These are phyloP conservation scores for Calephelis nemesis DNA, from an alignment of 1,140 invertebrate genomes.

Conservation along the genomic window DNA sequence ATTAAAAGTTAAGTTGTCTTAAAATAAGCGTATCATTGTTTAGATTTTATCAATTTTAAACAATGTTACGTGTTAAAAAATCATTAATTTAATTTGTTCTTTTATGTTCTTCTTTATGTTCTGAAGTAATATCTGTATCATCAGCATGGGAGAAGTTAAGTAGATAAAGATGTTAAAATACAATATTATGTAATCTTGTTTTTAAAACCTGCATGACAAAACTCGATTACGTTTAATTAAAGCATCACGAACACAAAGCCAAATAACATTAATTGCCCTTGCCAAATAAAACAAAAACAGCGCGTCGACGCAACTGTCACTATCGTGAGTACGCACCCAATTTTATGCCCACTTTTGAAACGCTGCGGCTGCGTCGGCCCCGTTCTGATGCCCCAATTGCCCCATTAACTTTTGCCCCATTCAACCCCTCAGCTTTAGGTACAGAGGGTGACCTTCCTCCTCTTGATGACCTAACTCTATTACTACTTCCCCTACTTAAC, in stretches of 20 bases:
- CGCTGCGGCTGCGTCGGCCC: conserved; percentile 70
- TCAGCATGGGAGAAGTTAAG: background rate
- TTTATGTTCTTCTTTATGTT: background rate
- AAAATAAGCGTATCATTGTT: no score
- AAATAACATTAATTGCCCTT: conserved; percentile 3
- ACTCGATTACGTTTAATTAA: background rate
- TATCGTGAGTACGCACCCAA: conserved; percentile 72
- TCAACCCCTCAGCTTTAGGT: conserved; percentile 59
- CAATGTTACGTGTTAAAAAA: no score
- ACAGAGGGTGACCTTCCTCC: conserved; percentile 68
- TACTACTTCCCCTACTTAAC: conserved; percentile 74
- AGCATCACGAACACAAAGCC: conserved; percentile 11
- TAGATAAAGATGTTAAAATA: no score
- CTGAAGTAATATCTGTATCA: no score
- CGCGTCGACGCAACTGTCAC: conserved; percentile 75
- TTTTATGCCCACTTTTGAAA: conserved; percentile 76
- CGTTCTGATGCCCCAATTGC: conserved; percentile 53
- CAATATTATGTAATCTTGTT: no score
- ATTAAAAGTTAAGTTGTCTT: no score
- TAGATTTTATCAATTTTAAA: no score
- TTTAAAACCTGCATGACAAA: background rate
- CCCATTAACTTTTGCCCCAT: conserved; percentile 42
- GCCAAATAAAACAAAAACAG: conserved; percentile 41
- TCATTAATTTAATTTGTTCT: no score
- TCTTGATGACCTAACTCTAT: conserved; percentile 74